phyloP scores from a whole-genome alignment of 2,888 invertebrate species.

The Rhamnusium bicolor region DNA sequence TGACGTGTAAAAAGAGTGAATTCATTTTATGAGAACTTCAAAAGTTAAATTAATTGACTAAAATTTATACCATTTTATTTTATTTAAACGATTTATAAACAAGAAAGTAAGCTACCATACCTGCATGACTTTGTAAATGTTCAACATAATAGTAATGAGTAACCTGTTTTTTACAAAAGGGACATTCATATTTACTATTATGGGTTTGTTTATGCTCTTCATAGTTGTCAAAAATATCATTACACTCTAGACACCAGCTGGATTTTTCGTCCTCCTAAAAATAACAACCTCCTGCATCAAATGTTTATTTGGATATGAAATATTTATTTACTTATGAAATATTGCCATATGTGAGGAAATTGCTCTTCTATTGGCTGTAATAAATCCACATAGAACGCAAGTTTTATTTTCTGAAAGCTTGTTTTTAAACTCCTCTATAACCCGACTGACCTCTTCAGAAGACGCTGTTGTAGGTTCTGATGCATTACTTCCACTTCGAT shows the following conservation, averaged over 20 bases:
- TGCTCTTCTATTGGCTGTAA: slow-evolving; percentile 44
- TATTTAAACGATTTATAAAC: too few species aligned
- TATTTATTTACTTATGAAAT: slow-evolving; percentile 11
- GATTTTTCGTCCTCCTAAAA: slow-evolving; percentile 45
- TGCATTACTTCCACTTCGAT: background rate
- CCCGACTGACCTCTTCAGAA: slow-evolving; percentile 36
- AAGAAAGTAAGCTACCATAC: too few species aligned
- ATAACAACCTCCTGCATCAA: too few species aligned
- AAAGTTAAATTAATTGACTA: too few species aligned
- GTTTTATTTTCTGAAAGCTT: slow-evolving; percentile 40
- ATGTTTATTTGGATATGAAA: background rate
- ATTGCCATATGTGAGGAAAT: slow-evolving; percentile 48
- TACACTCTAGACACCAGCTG: slow-evolving; percentile 50
- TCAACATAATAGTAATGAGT: slow-evolving; percentile 47
- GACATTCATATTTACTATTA: slow-evolving; percentile 41
- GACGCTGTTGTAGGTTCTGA: slow-evolving; percentile 22
- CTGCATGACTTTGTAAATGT: slow-evolving; percentile 51
- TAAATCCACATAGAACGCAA: slow-evolving; percentile 49
- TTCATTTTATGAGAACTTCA: too few species aligned
- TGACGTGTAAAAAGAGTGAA: too few species aligned
- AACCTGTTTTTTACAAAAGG: slow-evolving; percentile 46
- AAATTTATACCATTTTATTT: too few species aligned
- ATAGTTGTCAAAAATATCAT: slow-evolving; percentile 46
- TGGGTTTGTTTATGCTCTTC: slow-evolving; percentile 48
- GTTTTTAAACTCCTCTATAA: slow-evolving; percentile 43